phyloP scores from a whole-genome alignment of 1,140 invertebrate genomes.

The Popillia japonica region DNA sequence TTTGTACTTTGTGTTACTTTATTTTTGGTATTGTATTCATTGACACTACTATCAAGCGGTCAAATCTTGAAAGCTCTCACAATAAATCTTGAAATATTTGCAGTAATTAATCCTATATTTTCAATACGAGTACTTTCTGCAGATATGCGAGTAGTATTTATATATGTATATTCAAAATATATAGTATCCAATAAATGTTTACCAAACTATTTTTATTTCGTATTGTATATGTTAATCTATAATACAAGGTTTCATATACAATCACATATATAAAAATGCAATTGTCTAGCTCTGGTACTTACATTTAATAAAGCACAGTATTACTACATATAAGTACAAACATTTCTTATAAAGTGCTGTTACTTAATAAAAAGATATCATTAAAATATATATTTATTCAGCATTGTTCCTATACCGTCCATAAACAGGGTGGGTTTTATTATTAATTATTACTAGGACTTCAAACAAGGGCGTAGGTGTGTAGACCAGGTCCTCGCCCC shows the following conservation, averaged over 20 bases:
- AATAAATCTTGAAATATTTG: too few relatives aligned
- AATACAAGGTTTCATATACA: background rate
- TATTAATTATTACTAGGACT: too few relatives aligned
- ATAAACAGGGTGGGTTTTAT: too few relatives aligned
- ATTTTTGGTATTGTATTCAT: too few relatives aligned
- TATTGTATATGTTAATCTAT: background rate
- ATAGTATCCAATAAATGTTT: too few relatives aligned
- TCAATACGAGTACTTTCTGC: background rate
- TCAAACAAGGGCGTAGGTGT: too few relatives aligned
- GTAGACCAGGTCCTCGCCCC: too few relatives aligned
- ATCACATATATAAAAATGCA: background rate
- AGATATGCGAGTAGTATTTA: background rate
- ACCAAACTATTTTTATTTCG: background rate
- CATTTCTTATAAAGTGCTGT: background rate
- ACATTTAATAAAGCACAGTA: constrained; percentile 35
- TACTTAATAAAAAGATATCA: background rate
- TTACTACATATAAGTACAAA: constrained; percentile 40
- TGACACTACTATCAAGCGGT: too few relatives aligned
- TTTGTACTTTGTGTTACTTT: too few relatives aligned
- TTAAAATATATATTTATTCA: background rate
- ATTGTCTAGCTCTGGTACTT: constrained; percentile 10
- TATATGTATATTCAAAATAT: background rate
- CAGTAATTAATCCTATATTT: background rate
- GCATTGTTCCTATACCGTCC: too few relatives aligned
- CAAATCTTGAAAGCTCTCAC: too few relatives aligned